These are phyloP conservation scores for Drosophila bifasciata DNA, from an alignment of 1,140 invertebrate genomes.

Conservation along the genomic window DNA sequence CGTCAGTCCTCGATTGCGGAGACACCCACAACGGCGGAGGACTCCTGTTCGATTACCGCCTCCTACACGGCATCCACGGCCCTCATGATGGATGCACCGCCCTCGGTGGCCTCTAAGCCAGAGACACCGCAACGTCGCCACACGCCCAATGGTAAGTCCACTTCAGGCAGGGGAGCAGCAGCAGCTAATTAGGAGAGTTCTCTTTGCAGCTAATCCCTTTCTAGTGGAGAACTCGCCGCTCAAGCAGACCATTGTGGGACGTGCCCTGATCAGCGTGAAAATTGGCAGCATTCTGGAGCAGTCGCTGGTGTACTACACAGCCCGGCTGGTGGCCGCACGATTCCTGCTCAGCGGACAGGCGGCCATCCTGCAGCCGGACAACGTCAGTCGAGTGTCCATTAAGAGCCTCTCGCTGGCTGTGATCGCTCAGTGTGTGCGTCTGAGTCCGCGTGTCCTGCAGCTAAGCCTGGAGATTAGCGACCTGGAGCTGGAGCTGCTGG, in stretches of 20 bases:
- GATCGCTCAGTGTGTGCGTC: constrained; percentile 87
- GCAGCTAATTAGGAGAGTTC: constrained; percentile 60
- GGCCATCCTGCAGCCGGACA: constrained; percentile 87
- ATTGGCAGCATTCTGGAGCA: constrained; percentile 81
- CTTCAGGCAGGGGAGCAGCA: neutral
- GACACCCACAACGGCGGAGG: constrained; percentile 65
- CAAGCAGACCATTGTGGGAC: constrained; percentile 55
- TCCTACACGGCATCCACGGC: constrained; percentile 75
- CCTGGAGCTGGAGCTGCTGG: constrained; percentile 60
- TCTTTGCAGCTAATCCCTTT: constrained; percentile 73
- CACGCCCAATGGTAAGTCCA: constrained; percentile 65
- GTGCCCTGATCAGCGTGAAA: constrained; percentile 62
- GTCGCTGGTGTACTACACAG: constrained; percentile 70
- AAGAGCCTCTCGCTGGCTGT: constrained; percentile 91
- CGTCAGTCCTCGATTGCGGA: constrained; percentile 60
- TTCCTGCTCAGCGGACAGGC: constrained; percentile 89
- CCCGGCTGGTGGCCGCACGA: constrained; percentile 71
- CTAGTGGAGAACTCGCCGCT: constrained; percentile 62
- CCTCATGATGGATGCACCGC: constrained; percentile 63
- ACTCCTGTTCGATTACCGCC: constrained; percentile 59
- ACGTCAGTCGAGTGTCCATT: constrained; percentile 90
- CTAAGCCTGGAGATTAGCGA: constrained; percentile 84
- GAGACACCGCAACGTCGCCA: constrained; percentile 53
- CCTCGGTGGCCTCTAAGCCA: constrained; percentile 12
- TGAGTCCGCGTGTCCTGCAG: constrained; percentile 88